Conservation (phyloP, 2,888 invertebrate genomes). For the Meteorus cinctellus region DNA sequence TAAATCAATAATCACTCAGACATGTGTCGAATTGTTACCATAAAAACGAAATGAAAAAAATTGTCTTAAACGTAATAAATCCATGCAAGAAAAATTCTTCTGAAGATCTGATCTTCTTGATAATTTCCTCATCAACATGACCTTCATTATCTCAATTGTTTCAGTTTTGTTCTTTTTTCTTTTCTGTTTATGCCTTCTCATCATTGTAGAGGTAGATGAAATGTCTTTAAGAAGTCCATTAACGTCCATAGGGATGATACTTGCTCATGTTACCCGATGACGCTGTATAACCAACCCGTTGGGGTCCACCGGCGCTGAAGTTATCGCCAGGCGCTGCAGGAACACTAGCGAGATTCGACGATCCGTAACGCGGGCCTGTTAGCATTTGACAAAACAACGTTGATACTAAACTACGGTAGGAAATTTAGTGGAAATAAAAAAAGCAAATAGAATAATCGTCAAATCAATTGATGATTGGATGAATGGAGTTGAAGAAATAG, state of each 20-base stretch:
- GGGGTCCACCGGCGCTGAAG: slow-evolving; percentile 61
- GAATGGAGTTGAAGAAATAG: background rate
- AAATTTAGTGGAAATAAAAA: slow-evolving; percentile 26
- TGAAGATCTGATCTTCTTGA: background rate
- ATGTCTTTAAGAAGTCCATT: slow-evolving; percentile 41
- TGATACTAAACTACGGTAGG: slow-evolving; percentile 16
- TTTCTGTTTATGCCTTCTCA: slow-evolving; percentile 10
- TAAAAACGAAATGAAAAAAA: background rate
- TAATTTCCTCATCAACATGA: background rate
- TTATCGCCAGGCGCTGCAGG: slow-evolving; percentile 64
- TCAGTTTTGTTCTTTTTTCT: slow-evolving; percentile 22
- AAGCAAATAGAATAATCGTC: background rate
- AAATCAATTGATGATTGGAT: background rate
- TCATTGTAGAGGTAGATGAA: slow-evolving; percentile 15
- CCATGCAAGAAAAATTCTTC: background rate
- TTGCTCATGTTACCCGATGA: slow-evolving; percentile 63
- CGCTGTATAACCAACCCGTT: slow-evolving; percentile 65
- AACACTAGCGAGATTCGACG: slow-evolving; percentile 60
- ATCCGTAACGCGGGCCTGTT: slow-evolving; percentile 66
- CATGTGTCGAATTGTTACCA: background rate
- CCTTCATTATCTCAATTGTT: background rate
- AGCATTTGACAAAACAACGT: slow-evolving; percentile 64
- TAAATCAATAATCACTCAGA: background rate
- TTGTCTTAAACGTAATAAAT: background rate
- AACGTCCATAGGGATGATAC: slow-evolving; percentile 70